Conservation (phyloP, 37 sponge, comb jelly and placozoan species). For the Cliona cf. orientalis region DNA sequence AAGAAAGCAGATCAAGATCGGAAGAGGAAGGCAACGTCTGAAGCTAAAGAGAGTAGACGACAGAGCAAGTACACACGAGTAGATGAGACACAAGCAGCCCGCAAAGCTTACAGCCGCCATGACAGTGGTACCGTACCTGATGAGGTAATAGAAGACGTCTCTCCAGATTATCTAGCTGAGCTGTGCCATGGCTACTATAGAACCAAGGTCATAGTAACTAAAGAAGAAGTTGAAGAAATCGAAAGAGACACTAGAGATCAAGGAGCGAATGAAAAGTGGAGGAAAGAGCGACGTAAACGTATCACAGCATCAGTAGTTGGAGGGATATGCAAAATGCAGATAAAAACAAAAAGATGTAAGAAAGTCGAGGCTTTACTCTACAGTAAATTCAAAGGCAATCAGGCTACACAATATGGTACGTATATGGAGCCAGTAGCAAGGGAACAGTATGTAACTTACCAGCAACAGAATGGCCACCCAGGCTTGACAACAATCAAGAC, state of each 20-base stretch:
- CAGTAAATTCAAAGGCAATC: constrained; percentile 22
- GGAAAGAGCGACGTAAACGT: constrained; percentile 27
- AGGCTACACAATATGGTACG: not conserved
- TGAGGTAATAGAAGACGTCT: constrained; percentile 12
- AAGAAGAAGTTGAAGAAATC: not conserved
- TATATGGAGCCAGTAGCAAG: not conserved
- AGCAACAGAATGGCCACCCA: not conserved
- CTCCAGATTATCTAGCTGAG: not conserved
- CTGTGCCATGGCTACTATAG: constrained; percentile 8
- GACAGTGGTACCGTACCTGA: constrained; percentile 7
- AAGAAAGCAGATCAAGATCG: not conserved
- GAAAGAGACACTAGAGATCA: constrained; percentile 9
- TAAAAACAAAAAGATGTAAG: constrained; percentile 11
- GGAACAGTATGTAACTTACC: constrained; percentile 1
- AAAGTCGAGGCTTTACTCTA: constrained; percentile 29
- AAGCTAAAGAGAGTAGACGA: constrained; percentile 4
- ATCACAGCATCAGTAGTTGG: constrained; percentile 43
- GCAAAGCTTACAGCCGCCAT: constrained; percentile 3
- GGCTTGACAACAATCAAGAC: not conserved
- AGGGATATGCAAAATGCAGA: constrained; percentile 29
- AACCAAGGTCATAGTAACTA: constrained; percentile 11
- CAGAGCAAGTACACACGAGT: constrained; percentile 13
- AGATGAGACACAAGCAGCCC: constrained; percentile 4
- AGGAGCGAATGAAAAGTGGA: constrained; percentile 18
- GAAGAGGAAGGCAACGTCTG: constrained; percentile 24